phyloP scores from a whole-genome alignment of 2,113 vertebrate genomes.

The Catharus fuscescens region DNA sequence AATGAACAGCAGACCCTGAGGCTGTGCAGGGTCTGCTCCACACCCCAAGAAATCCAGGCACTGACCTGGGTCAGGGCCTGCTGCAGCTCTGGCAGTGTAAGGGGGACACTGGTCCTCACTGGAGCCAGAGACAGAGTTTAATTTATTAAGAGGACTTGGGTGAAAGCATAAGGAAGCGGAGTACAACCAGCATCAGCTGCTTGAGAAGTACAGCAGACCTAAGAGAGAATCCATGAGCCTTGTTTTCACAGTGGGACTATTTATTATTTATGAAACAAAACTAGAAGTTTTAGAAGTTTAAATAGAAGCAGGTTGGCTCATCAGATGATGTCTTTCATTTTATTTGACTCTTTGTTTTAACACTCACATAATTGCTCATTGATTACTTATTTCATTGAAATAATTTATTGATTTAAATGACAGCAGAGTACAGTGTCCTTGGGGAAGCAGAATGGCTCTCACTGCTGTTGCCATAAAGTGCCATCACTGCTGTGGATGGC shows the following conservation, averaged over 20 bases:
- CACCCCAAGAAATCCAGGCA: accelerated
- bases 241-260: neutral
- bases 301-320: neutral
- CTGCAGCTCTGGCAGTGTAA: accelerated
- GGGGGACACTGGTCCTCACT: neutral
- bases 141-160: neutral
- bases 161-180: neutral
- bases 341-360: neutral
- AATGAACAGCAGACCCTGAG: accelerated
- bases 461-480: accelerated
- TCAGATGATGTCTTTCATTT: neutral
- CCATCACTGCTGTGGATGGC: neutral
- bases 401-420: neutral
- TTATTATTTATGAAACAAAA: neutral
- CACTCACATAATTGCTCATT: neutral
- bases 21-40: neutral
- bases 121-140: too few relatives aligned
- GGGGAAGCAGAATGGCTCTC: neutral
- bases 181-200: neutral
- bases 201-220: neutral
- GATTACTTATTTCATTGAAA: neutral
- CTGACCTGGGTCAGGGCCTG: accelerated
- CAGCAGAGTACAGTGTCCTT: neutral
- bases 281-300: neutral
- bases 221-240: neutral